phyloP scores from a whole-genome alignment of 2,888 invertebrate genomes.

The Agonum fuliginosum region DNA sequence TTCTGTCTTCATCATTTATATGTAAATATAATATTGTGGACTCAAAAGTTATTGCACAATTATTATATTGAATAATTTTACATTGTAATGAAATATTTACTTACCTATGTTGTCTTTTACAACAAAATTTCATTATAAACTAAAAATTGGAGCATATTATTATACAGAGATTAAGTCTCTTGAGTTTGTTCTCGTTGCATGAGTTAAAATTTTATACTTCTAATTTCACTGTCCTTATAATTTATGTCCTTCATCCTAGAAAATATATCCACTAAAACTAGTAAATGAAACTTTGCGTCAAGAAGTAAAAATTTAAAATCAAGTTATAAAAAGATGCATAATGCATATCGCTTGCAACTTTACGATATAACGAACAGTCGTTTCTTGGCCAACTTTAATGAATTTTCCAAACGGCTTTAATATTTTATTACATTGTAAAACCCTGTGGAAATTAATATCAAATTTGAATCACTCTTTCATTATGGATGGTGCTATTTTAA shows the following conservation, averaged over 20 bases:
- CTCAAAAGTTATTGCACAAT: no score
- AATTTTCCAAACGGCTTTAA: slow-evolving; percentile 43
- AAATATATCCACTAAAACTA: slow-evolving; percentile 5
- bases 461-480: slow-evolving; percentile 17
- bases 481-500: neutral
- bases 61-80: no score
- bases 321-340: slow-evolving; percentile 43
- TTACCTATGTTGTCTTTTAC: no score
- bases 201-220: slow-evolving; percentile 25
- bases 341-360: slow-evolving; percentile 39
- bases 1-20: no score
- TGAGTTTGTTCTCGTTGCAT: neutral
- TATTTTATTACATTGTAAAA: slow-evolving; percentile 40
- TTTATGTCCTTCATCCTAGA: slow-evolving; percentile 6
- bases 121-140: neutral
- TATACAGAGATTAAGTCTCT: slow-evolving; percentile 22
- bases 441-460: slow-evolving; percentile 39
- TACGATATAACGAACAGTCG: slow-evolving; percentile 28
- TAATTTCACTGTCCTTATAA: slow-evolving; percentile 27
- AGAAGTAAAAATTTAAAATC: slow-evolving; percentile 43
- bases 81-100: no score
- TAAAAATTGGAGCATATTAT: slow-evolving; percentile 12
- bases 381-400: slow-evolving; percentile 39
- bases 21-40: no score
- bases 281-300: slow-evolving; percentile 41